Evolutionary conservation across 1,140 invertebrate genomes (phyloP), one percentile per base, ranked within the genome.

Genomic region (Pogonus chalceus): DNA sequence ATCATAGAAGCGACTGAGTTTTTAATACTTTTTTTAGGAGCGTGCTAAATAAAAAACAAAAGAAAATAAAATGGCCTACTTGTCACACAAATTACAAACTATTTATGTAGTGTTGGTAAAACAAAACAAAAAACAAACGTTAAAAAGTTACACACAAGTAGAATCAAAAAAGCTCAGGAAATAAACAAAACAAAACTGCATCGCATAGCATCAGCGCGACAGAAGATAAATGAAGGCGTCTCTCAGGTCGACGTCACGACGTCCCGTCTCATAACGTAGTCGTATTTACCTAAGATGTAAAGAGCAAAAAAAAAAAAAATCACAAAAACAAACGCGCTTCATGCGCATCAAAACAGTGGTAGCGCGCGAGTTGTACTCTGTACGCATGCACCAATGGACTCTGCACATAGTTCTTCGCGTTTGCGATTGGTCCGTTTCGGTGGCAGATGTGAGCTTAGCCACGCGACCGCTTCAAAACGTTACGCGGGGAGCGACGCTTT

Each of bases 221-320:
- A 9, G 18, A 43, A 43, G 37, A 43, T 18, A 43, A 43, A 43
- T 43, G 37, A 43, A 43, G 37, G 37, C 37, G 37, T 43, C 37
- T 7, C 18, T 43, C 9, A 18, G 37, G 37, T 9, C 18, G 9
- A 9, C 37, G 37, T 18, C 18, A 43, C 18, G 26, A 31, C 4
- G 14, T 14, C 4, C 14, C 14, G 26, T 4, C 37, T 7, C 18
- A 43, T 43, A 4, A 3, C 37, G 37, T 43, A 4, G 18, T n/a
- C 37, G 37, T 43, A 12, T 9, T 43, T 43, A 18, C 18, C 9
- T 43, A 43, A 10, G 26, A 31, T 14, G 4, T 31, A 7, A 7
- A 31, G 4, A 31, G 26, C 4, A 14, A 31, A 14, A 31, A 31
- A 31, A 43, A 43, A 9, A 16, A 43, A 43, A 18, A 43, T 12